Conservation (phyloP, 35 echinoderm and acorn worm species). For the Lytechinus pictus region DNA sequence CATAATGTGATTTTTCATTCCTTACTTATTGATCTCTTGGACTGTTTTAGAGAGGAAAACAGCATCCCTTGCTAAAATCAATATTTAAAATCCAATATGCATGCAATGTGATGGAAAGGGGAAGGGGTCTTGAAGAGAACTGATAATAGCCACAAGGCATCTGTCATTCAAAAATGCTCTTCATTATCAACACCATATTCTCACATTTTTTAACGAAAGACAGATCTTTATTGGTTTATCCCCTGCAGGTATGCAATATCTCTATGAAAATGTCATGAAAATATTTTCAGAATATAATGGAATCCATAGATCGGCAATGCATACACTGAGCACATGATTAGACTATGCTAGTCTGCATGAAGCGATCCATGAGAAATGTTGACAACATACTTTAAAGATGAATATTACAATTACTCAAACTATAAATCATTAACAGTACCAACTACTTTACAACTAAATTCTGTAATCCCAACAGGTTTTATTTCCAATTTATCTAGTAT, state of each 20-base stretch:
- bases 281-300: neutral
- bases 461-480: too few species aligned
- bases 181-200: neutral
- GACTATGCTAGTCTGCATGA: too few species aligned
- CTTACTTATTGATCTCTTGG: neutral
- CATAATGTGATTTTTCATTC: neutral
- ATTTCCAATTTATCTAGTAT: too few species aligned
- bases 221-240: neutral
- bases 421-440: too few species aligned
- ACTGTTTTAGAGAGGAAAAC: neutral
- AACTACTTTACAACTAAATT: too few species aligned
- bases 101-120: neutral
- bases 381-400: too few species aligned
- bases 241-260: neutral
- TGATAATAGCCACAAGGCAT: neutral
- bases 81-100: constrained; percentile 6
- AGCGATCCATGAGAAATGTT: too few species aligned
- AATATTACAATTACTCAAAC: too few species aligned
- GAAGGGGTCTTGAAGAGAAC: neutral
- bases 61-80: neutral
- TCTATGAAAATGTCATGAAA: neutral
- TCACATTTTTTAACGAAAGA: neutral
- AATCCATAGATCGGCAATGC: neutral
- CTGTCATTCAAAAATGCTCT: neutral
- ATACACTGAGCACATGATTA: too few species aligned